Evolutionary conservation across 2,113 vertebrate genomes (phyloP), one percentile per base, ranked within the genome.

Genomic region (Eudyptes chrysolophus): DNA sequence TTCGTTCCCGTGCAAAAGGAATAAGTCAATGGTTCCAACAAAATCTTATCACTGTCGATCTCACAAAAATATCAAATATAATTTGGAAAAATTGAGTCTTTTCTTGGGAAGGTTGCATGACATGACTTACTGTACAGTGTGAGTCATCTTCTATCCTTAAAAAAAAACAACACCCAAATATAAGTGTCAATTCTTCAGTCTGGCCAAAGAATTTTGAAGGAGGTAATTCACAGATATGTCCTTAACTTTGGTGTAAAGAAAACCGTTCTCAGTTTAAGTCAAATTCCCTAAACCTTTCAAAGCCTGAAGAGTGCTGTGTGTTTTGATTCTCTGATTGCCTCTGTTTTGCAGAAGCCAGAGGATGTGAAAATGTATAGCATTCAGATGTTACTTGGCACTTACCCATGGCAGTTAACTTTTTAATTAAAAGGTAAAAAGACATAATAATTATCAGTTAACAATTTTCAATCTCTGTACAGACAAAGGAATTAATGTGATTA

Each of bases 391-490:
- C 79, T 83, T 94, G 79, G 81, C 6, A 38, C 74, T 80, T 92
- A 83, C 61, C 82, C 49, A 13, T 86, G 70, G 79, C 93, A 94
- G 94, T 79, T 95, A 94, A 65, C 87, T 95, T 97, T 85, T 96
- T 96, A 97, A 97, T 98, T 98, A 97, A 94, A 95, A 94, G 60
- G 81, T 87, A 80, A 95, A 97, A 94, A 94, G 97, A 97, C 90
- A 94, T 84, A 42, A 87, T 98, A 98, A 98, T 98, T 97, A 95
- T 77, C 76, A 54, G 93, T 87, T 98, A 97, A 97, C 70, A 84
- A 95, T 95, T 95, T 97, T 97, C 97, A 94, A 87, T 97, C 96
- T 97, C 97, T 70, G 40, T 80, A 66, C 92, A 91, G 96, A 94
- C 95, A 94, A 88, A 92, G 38, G 85, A 98, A 96, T 97, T 94